Evolutionary conservation across 1,140 invertebrate species (phyloP).

Genomic region (Globodera rostochiensis): DNA sequence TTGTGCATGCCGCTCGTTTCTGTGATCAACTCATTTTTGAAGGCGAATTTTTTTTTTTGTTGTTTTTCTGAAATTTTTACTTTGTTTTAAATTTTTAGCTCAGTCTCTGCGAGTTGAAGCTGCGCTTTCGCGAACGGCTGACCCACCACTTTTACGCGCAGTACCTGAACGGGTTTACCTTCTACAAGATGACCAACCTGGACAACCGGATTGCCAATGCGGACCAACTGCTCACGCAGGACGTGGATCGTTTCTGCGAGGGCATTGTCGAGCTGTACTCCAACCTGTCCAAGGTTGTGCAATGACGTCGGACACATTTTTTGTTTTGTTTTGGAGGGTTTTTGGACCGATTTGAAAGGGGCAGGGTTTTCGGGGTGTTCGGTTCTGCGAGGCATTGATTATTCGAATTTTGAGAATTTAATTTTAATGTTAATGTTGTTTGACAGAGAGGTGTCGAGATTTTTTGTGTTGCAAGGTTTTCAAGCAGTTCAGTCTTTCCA

Average conservation of each 20-base stretch:
- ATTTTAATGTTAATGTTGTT: too few species aligned
- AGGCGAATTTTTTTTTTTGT: constrained; percentile 68
- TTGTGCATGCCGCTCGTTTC: constrained; percentile 71
- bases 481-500: too few species aligned
- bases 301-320: neutral
- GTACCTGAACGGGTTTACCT: constrained; percentile 81
- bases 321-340: too few species aligned
- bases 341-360: too few species aligned
- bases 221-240: constrained; percentile 91
- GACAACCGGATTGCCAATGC: constrained; percentile 79
- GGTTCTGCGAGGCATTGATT: too few species aligned
- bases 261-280: constrained; percentile 92
- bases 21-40: constrained; percentile 86
- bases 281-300: constrained; percentile 84
- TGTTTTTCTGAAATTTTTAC: constrained; percentile 4
- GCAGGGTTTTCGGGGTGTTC: neutral
- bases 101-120: constrained; percentile 87
- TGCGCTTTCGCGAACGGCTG: constrained; percentile 84
- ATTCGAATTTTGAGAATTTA: too few species aligned
- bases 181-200: constrained; percentile 83
- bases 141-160: constrained; percentile 83
- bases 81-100: constrained; percentile 69
- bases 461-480: too few species aligned
- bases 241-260: constrained; percentile 95
- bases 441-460: too few species aligned